Base-by-base conservation (phyloP, 2,113 vertebrate genomes). In the Siniperca chuatsi region DNA sequence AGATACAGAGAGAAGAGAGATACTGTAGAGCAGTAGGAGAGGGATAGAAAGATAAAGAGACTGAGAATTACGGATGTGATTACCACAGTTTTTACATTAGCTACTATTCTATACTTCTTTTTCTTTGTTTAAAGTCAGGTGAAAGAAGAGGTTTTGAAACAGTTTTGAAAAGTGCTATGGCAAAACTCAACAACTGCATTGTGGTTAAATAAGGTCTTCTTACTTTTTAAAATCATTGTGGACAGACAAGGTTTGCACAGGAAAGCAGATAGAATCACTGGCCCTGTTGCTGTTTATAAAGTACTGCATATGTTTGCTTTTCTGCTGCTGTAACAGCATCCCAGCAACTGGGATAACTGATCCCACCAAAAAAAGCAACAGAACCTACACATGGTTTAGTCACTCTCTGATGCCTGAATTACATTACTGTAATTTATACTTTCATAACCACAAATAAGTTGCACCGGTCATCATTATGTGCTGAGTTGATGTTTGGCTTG, bases 381-480 rank as follows among this genome's bases (percentile, higher is more conserved):
- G 4, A 57, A 44, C 4, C 54, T 54, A 20, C 66, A 71, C 6
- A 23, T 6, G n/a, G 2, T 37, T 75, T 25, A 64, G 68, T 62
- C 55, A 21, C 25, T 18, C 29, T 21, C 21, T 60, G 29, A 13
- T 60, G 1, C 35, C 29, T 25, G 29, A 70, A 16, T 57, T 54
- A 48, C 44, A 42, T 79, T 29, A 16, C 11, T 21, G 70, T 57
- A 13, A 71, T 84, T 75, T 35, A 35, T 13, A 42, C 42, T 78
- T 69, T 67, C 15, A 25, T 50, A 75, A 48, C 55, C 66, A 57
- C 21, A 10, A 25, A 70, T 40, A 82, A 72, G 85, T 83, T 44
- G 4, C 20, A 46, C 21, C n/a, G 16, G 8, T 67, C 23, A 81
- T 79, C 25, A 83, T 48, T 8, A 29, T 0, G 10, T 52, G 33